Conservation (phyloP, 1,140 invertebrate genomes). For the Lerema accius region DNA sequence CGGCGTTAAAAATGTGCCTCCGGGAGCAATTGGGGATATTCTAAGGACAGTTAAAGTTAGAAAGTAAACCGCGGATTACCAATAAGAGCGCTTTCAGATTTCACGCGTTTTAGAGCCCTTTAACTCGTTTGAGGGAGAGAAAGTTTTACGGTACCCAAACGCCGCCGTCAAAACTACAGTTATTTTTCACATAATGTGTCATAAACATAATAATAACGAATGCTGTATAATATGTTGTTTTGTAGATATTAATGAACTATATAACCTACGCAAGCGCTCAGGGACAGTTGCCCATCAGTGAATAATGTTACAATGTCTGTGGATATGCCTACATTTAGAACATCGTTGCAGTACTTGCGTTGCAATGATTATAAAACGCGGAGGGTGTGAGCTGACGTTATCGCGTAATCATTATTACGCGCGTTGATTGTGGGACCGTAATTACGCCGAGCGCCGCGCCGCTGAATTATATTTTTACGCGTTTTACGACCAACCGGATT, state of each 20-base stretch:
- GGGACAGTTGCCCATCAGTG: too few species aligned
- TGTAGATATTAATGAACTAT: too few species aligned
- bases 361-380: conserved; percentile 19
- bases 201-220: too few species aligned
- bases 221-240: too few species aligned
- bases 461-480: conserved; percentile 56
- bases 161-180: too few species aligned
- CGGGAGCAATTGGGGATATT: conserved; percentile 56
- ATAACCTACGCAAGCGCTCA: too few species aligned
- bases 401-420: conserved; percentile 47
- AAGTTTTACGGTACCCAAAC: too few species aligned
- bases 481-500: conserved; percentile 41
- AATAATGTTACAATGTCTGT: too few species aligned
- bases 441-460: conserved; percentile 42
- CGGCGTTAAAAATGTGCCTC: conserved; percentile 64
- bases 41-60: conserved; percentile 53
- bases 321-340: too few species aligned
- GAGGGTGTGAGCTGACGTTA: conserved; percentile 18
- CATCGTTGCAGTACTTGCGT: background rate
- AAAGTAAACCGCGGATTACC: conserved; percentile 47
- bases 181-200: too few species aligned
- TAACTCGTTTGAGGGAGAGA: too few species aligned
- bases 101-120: conserved; percentile 31
- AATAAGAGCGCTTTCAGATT: conserved; percentile 20
- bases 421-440: conserved; percentile 50